Percentiles rank a stretch among this genome's conserved stretches.
Conservation (phyloP, 23 tunicate genomes). For the Clavelina lepadiformis region DNA sequence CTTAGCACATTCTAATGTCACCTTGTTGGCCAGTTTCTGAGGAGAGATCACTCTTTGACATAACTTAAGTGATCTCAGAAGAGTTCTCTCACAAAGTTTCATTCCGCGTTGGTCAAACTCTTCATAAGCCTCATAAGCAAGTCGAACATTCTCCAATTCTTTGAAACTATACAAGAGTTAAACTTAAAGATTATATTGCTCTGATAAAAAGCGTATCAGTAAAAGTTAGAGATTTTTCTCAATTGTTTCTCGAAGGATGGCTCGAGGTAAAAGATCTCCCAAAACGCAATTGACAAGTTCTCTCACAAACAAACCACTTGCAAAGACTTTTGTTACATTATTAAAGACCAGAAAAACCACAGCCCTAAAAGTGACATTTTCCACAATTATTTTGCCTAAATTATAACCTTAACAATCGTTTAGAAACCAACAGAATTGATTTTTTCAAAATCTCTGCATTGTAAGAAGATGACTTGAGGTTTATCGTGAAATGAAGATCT, state of each 20-base stretch:
- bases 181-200: background rate
- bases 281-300: no score
- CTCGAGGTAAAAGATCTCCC: no score
- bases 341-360: background rate
- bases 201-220: no score
- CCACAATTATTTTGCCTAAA: background rate
- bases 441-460: slow-evolving; percentile 45
- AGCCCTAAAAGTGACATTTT: background rate
- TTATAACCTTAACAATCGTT: slow-evolving; percentile 23
- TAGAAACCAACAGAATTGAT: slow-evolving; percentile 21
- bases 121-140: slow-evolving; percentile 66
- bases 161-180: slow-evolving; percentile 37
- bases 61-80: slow-evolving; percentile 56
- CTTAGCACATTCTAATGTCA: background rate
- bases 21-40: slow-evolving; percentile 57
- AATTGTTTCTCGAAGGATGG: no score
- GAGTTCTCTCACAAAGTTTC: slow-evolving; percentile 31
- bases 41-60: slow-evolving; percentile 68
- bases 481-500: slow-evolving; percentile 68
- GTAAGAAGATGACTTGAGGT: slow-evolving; percentile 65
- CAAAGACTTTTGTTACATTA: no score
- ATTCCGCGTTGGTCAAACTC: slow-evolving; percentile 80
- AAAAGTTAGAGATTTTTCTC: no score
- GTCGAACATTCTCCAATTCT: slow-evolving; percentile 53
- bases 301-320: no score